phyloP scores from a whole-genome alignment of 2,797 vertebrate species.

The Agapornis canus region DNA sequence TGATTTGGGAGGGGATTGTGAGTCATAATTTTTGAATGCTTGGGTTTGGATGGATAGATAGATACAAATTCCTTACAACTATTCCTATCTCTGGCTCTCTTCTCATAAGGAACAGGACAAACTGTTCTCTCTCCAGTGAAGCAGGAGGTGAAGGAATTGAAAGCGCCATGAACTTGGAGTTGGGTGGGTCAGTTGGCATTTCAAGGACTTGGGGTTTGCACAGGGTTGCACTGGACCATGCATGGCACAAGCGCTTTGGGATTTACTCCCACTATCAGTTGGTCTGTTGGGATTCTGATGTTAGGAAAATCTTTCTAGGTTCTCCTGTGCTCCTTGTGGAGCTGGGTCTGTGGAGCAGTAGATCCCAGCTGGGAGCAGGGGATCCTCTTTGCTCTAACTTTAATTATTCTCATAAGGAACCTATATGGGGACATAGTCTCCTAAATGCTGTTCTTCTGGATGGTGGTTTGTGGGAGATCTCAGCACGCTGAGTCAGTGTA shows the following conservation, averaged over 20 bases:
- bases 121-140: not conserved
- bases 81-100: conserved; percentile 3
- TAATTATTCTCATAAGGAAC: not conserved
- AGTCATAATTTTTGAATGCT: conserved; percentile 56
- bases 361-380: not conserved
- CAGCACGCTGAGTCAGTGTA: fast-evolving
- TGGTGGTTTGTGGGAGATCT: not conserved
- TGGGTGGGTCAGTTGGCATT: not conserved
- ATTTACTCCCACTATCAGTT: fast-evolving
- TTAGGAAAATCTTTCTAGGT: not conserved
- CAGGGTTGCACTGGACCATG: fast-evolving
- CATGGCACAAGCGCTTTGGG: not conserved
- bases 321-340: not conserved
- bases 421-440: fast-evolving
- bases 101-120: conserved; percentile 1
- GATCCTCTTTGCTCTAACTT: not conserved
- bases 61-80: conserved; percentile 26
- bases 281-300: not conserved
- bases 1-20: conserved; percentile 48
- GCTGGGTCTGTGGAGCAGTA: not conserved
- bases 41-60: conserved; percentile 53
- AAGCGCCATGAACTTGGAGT: not conserved
- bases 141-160: not conserved
- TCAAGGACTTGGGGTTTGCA: not conserved
- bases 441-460: not conserved